Evolutionary conservation across 1,140 invertebrate genomes (phyloP), one percentile per base, ranked within the genome.

Genomic region (Drosophila asahinai): DNA sequence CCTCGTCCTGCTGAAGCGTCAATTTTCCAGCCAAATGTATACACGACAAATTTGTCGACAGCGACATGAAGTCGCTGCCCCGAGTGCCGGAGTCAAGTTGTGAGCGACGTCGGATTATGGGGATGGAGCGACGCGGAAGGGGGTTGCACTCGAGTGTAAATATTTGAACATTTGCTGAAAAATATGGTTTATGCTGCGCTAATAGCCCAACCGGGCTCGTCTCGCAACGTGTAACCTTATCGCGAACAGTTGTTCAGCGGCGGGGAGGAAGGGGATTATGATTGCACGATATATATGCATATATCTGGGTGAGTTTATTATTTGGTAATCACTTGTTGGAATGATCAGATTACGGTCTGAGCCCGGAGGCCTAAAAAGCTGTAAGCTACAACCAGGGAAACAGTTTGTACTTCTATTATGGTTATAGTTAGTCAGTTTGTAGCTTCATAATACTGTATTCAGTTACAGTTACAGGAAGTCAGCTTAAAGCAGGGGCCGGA

Each of bases 141-240:
- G 81, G 61, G 84, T 70, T 47, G 62, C 66, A 65, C 45, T 19
- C 48, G 22, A 47, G 60, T 90, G 70, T 81, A 90, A 90, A 89
- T 89, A 89, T 89, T 89, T 89, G 84, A 89, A 90, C 84, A 89
- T 89, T 89, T 89, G 84, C 62, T 62, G 66, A 84, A 89, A 89
- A 89, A 89, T 89, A 89, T 89, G 84, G 86, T 89, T 89, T 89
- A 89, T 89, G 81, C 81, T 59, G 70, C 67, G 70, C 75, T 89
- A 89, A 89, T 89, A 81, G 84, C 43, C 52, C 47, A 14, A 15
- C 54, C 12, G 17, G 7, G 17, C 45, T 19, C 38, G 42, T 19
- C 71, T 75, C 71, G 55, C 65, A 54, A 27, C 25, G 66, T 84
- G 84, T 84, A 86, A 89, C 83, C 83, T 84, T 82, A 84, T 83